Evolutionary conservation across 2,888 invertebrate species (phyloP), one percentile per base, ranked within the genome.

Genomic region (Agrochola lota): DNA sequence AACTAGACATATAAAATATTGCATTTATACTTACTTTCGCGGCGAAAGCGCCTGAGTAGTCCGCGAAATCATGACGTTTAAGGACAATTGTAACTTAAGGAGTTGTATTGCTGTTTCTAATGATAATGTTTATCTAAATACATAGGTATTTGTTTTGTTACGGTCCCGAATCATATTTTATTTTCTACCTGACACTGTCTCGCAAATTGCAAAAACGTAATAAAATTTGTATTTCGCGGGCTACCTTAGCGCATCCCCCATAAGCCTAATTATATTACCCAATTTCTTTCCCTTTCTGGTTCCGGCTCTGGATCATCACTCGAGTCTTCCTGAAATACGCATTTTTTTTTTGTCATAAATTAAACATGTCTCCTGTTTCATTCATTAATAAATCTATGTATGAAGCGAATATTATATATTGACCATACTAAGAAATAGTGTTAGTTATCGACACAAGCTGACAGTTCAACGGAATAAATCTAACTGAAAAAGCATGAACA

Each of bases 231-330:
- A 52, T 52, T 52, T 52, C 52, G 52, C 20, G 52, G 52, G 20
- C 7, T 52, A 23, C 9, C 55, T 23, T 57, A 49, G 12, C 30
- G 49, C 26, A 49, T 23, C 2, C 6, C 11, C 7, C 20, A 49
- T 46, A 64, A 52, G n/a, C 12, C 12, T 67, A 59, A 57, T 63
- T 57, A 78, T 80, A 95, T 93, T 88, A 96, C 96, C 95, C 94
- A 95, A 85, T 92, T 83, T 85, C 96, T 92, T 76, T 95, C 95
- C 15, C 96, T 92, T 74, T 95, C 95, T 17, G 91, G 90, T 74
- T 96, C 96, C 0, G 92, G 91, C 43, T 96, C 96, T 0, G 92
- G 89, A 12, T 96, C 96, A 9, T 96, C 95, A 1, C 96, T 95
- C 4, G 95, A 95, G 30, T 96, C 95, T 49, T 96, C 96, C 95